Conservation (phyloP, 2,888 invertebrate genomes). For the Chromoteleia sp. region DNA sequence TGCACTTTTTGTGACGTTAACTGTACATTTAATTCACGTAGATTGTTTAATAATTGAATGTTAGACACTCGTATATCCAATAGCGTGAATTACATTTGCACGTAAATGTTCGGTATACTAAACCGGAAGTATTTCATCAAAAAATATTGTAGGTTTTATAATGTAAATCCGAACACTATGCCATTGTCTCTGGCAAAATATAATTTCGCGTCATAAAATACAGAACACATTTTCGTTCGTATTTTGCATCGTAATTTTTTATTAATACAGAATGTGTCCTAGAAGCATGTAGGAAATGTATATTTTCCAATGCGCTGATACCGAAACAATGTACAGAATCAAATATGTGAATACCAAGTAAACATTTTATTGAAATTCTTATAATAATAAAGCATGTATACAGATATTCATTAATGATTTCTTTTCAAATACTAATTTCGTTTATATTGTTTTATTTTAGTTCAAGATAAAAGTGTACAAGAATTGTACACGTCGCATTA, state of each 20-base stretch:
- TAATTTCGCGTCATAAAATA: constrained; percentile 12
- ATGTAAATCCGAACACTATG: constrained; percentile 4
- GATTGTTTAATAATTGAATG: neutral
- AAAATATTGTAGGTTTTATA: constrained; percentile 8
- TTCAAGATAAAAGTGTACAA: too few species aligned
- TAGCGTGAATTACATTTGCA: neutral
- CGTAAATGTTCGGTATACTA: neutral
- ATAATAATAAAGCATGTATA: too few species aligned
- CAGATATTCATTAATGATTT: too few species aligned
- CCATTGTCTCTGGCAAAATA: neutral
- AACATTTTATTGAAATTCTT: neutral
- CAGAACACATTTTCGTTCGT: neutral
- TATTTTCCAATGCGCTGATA: constrained; percentile 6
- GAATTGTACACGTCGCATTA: too few species aligned
- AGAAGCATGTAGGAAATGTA: neutral
- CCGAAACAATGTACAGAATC: constrained; percentile 13
- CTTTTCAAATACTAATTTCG: too few species aligned
- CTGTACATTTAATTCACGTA: neutral
- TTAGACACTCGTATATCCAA: neutral
- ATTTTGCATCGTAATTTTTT: constrained; percentile 16
- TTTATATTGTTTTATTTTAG: too few species aligned
- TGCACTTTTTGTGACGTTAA: neutral
- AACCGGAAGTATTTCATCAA: neutral
- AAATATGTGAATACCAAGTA: constrained; percentile 9
- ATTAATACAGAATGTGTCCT: constrained; percentile 21